A percentile compares a stretch with the other conserved stretches of the same genome.
These are phyloP conservation scores for Falco cherrug DNA, from an alignment of 2,797 vertebrate species.

Conservation along the genomic window DNA sequence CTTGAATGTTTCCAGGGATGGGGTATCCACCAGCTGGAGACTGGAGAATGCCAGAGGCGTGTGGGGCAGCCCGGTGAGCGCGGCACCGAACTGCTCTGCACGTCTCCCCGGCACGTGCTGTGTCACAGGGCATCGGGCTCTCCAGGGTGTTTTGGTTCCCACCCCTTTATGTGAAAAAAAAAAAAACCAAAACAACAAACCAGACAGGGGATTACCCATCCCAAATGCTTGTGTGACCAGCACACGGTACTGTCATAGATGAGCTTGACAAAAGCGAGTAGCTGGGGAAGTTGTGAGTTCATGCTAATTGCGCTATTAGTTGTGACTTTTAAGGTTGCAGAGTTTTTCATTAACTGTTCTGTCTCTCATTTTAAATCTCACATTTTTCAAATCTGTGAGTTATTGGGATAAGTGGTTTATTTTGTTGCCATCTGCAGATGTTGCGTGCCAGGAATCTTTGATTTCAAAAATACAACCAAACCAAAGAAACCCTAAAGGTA, in stretches of 20 bases:
- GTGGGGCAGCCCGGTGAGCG: not conserved
- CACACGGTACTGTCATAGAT: not conserved
- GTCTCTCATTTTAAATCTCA: not conserved
- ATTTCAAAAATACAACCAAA: not conserved
- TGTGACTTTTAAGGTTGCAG: not conserved
- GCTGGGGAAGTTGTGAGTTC: not conserved
- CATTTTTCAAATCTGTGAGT: not conserved
- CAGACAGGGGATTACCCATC: not conserved
- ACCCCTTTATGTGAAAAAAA: not conserved
- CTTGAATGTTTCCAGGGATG: not conserved
- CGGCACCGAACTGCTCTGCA: not conserved
- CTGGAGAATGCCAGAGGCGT: not conserved
- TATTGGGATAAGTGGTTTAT: not conserved
- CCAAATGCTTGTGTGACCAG: not conserved
- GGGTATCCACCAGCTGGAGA: not conserved
- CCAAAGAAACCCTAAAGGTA: not conserved
- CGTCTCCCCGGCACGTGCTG: rapidly evolving
- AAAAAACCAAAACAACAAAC: not conserved
- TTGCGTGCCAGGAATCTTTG: not conserved
- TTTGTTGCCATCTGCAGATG: not conserved
- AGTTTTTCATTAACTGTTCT: not conserved
- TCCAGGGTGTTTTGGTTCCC: not conserved
- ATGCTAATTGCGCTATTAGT: not conserved
- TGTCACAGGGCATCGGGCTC: not conserved
- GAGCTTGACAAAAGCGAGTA: not conserved